phyloP scores from a whole-genome alignment of 2,113 vertebrate genomes.

The Phalacrocorax pelagicus region DNA sequence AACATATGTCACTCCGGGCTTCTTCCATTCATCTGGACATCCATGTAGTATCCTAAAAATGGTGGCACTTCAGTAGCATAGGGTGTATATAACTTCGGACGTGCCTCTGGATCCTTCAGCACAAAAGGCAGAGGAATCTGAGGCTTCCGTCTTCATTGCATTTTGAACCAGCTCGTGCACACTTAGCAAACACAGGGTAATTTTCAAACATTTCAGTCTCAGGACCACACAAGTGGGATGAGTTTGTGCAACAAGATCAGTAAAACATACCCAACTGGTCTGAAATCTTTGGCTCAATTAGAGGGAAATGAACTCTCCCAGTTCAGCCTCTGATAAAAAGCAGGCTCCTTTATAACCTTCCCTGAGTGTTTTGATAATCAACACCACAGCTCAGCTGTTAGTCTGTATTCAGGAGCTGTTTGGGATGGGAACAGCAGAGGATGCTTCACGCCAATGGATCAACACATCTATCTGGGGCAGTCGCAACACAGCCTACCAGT shows the following conservation, averaged over 20 bases:
- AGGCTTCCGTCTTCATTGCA: not conserved
- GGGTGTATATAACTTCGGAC: not conserved
- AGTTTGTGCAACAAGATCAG: not conserved
- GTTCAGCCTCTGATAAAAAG: not conserved
- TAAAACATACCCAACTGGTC: not conserved
- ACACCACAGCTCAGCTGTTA: conserved; percentile 29
- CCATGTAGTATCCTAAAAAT: not conserved
- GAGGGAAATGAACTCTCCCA: not conserved
- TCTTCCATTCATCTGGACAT: not conserved
- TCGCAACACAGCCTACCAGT: conserved; percentile 55
- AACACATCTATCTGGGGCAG: conserved; percentile 63
- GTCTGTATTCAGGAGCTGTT: conserved; percentile 16
- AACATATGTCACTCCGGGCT: not conserved
- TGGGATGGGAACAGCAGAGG: conserved; percentile 30
- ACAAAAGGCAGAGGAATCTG: not conserved
- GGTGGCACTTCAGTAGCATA: not conserved
- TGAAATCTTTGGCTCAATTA: not conserved
- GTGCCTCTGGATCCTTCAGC: not conserved
- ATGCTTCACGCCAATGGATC: conserved; percentile 31
- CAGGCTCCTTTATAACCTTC: not conserved
- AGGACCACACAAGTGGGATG: not conserved
- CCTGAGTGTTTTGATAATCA: not conserved
- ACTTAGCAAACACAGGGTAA: not conserved
- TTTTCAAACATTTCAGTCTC: not conserved
- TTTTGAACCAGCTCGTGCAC: not conserved